Percentiles rank a stretch among this genome's conserved stretches.
phyloP scores from a whole-genome alignment of 2,797 vertebrate species.

The Alca torda region DNA sequence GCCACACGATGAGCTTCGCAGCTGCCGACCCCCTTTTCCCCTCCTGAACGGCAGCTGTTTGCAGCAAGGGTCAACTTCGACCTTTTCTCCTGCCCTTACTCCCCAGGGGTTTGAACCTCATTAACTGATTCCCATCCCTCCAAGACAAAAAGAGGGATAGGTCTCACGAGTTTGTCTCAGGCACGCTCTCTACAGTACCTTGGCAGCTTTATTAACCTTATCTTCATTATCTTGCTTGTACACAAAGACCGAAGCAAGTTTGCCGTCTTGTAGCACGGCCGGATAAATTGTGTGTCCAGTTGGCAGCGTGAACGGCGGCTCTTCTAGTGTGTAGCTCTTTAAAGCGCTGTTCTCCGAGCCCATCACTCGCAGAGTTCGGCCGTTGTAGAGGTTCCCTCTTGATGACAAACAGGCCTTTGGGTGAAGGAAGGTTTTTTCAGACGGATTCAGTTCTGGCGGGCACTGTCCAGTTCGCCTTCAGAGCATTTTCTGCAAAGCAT shows the following conservation, averaged over 20 bases:
- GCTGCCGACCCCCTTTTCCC: background rate
- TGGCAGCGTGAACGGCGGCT: constrained; percentile 82
- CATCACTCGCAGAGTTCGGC: constrained; percentile 77
- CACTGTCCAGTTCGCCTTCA: background rate
- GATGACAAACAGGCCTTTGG: background rate
- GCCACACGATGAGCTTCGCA: accelerated
- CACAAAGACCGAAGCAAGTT: constrained; percentile 89
- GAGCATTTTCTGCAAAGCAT: constrained; percentile 52
- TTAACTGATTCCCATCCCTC: background rate
- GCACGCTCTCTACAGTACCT: constrained; percentile 74
- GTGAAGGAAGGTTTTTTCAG: background rate
- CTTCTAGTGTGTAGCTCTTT: constrained; percentile 81
- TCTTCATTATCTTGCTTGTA: constrained; percentile 90
- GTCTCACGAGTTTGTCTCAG: background rate
- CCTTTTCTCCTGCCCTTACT: background rate
- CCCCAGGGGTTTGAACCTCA: background rate
- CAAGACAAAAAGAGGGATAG: background rate
- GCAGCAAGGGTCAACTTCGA: background rate
- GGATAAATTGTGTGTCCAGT: constrained; percentile 86
- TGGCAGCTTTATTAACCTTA: constrained; percentile 94
- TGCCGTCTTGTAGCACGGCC: constrained; percentile 86
- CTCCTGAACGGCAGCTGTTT: accelerated
- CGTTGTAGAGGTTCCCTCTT: background rate
- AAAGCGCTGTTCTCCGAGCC: constrained; percentile 93
- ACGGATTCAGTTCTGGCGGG: accelerated